Evolutionary conservation across 1,140 invertebrate genomes (phyloP), one percentile per base, ranked within the genome.

Genomic region (Nebria ingens): DNA sequence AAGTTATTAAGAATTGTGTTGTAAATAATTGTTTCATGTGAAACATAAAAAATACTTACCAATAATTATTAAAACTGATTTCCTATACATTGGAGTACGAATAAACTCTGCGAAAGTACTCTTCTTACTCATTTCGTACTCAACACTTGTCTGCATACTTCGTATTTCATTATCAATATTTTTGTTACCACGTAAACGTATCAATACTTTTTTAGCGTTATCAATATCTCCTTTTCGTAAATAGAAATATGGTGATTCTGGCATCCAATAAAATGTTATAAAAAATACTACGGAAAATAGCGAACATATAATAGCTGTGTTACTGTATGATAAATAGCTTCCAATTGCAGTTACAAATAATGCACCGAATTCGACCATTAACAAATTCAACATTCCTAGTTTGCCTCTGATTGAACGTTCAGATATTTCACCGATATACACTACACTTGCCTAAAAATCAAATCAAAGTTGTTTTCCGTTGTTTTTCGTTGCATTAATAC

Each of bases 351-450:
- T 51, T 51, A 22, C 12, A 2, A 51, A 21, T 2, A 51, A 2
- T 1, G 2, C 1, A 1, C 50, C 50, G 9, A 51, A 9, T 6
- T 51, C 21, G 9, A 12, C 9, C 50, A 51, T 51, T 2, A 51
- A 21, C 17, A 51, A 13, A 21, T 21, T 21, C 4, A 51, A 51
- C 3, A 22, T 22, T 51, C 50, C 50, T 13, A 51, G 12, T 51
- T 22, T 20, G 9, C 50, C 50, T 21, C 50, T 1, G 2, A 51
- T 51, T 13, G 21, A 2, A 9, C 19, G 50, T 20, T 51, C 50
- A 21, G 19, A 20, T 51, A 51, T 51, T 51, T 51, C 50, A 2
- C 50, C 21, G 17, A 51, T 51, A 19, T 51, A 51, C 13, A 51
- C 12, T 1, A 19, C 50, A 51, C 50, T 22, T 11, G 12, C 21